These are phyloP conservation scores for Troglohyphantes excavatus DNA, from an alignment of 2,888 invertebrate species.

Conservation along the genomic window DNA sequence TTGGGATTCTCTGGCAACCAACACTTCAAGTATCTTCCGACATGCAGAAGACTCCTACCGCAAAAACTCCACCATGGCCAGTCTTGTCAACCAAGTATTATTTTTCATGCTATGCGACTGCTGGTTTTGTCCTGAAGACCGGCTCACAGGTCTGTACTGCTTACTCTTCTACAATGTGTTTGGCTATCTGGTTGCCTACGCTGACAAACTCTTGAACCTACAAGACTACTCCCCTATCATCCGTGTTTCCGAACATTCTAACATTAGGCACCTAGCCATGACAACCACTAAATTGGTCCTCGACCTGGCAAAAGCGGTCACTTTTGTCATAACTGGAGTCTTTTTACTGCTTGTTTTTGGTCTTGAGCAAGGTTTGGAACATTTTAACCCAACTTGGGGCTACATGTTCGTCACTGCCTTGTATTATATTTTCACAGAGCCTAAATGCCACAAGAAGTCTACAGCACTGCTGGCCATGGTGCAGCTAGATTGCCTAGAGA, in stretches of 20 bases:
- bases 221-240: constrained; percentile 91
- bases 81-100: constrained; percentile 85
- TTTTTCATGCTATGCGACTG: constrained; percentile 89
- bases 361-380: constrained; percentile 88
- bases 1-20: constrained; percentile 42
- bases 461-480: constrained; percentile 85
- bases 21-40: constrained; percentile 60
- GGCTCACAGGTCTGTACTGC: constrained; percentile 88
- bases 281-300: constrained; percentile 90
- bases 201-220: constrained; percentile 88
- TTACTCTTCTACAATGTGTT: constrained; percentile 92
- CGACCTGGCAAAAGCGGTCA: constrained; percentile 91
- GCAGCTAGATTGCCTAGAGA: constrained; percentile 87
- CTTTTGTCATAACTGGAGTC: constrained; percentile 89
- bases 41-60: constrained; percentile 73
- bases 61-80: constrained; percentile 74
- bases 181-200: constrained; percentile 89
- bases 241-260: constrained; percentile 88
- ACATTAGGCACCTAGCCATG: constrained; percentile 90
- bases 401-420: constrained; percentile 87
- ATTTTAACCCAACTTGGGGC: constrained; percentile 87
- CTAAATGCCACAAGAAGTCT: constrained; percentile 87
- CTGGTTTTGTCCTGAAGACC: constrained; percentile 85
- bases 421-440: constrained; percentile 89
- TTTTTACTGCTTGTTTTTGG: constrained; percentile 90